phyloP scores from a whole-genome alignment of 1,140 invertebrate genomes.

The Lordiphosa mommai region DNA sequence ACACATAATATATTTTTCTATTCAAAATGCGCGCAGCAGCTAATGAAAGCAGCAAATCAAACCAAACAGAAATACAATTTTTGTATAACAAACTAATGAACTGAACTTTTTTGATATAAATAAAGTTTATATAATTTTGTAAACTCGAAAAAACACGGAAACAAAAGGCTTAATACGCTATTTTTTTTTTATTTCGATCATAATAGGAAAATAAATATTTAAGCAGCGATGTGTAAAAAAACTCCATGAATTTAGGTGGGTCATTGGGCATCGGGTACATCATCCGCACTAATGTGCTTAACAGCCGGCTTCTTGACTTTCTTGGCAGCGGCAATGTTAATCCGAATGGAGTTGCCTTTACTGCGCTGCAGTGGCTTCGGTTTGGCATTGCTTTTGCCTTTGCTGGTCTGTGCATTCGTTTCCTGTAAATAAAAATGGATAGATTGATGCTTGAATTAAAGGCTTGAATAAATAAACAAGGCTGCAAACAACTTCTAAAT shows the following conservation, averaged over 20 bases:
- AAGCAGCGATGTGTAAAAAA: constrained; percentile 20
- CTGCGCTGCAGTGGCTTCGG: constrained; percentile 28
- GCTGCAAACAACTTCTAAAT: no score
- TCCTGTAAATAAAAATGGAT: constrained; percentile 18
- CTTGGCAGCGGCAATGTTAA: constrained; percentile 30
- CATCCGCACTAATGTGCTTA: constrained; percentile 14
- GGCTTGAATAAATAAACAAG: no score
- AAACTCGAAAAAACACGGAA: constrained; percentile 13
- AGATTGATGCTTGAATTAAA: not conserved
- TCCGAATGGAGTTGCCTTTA: constrained; percentile 23
- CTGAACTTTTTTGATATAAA: constrained; percentile 48
- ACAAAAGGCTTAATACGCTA: not conserved
- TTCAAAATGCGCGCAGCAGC: constrained; percentile 20
- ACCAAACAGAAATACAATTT: constrained; percentile 21
- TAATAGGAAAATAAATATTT: constrained; percentile 29
- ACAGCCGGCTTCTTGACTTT: constrained; percentile 35
- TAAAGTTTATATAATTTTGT: constrained; percentile 32
- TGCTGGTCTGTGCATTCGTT: constrained; percentile 1
- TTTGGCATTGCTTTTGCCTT: constrained; percentile 26
- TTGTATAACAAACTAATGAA: constrained; percentile 39
- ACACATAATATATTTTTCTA: constrained; percentile 31
- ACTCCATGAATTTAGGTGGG: not conserved
- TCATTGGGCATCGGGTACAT: not conserved
- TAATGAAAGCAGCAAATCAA: constrained; percentile 10
- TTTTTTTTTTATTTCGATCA: constrained; percentile 14